Conservation (phyloP, 2,113 vertebrate genomes). For the Phainopepla nitens region DNA sequence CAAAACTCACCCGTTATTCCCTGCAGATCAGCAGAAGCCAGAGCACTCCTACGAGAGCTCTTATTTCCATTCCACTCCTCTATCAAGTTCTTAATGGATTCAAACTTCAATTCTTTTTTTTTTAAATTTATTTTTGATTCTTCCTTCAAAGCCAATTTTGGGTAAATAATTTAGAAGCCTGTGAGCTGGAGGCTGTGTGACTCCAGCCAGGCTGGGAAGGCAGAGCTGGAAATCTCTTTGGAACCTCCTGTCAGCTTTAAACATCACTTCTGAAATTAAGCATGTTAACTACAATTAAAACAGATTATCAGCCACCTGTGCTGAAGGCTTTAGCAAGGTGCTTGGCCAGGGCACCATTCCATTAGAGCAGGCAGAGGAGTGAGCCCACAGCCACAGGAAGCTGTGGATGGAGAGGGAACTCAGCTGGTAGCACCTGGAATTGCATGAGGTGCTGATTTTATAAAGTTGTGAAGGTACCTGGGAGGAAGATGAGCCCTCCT, state of each 20-base stretch:
- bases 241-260: neutral
- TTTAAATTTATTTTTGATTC: neutral
- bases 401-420: neutral
- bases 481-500: accelerated
- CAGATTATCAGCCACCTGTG: conserved; percentile 18
- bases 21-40: neutral
- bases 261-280: neutral
- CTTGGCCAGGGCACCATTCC: neutral
- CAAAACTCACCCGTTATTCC: neutral
- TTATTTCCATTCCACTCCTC: neutral
- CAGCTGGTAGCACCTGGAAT: neutral
- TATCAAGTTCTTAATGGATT: neutral
- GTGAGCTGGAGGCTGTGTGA: neutral
- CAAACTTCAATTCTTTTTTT: neutral
- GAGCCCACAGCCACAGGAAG: neutral
- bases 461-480: accelerated
- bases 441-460: neutral
- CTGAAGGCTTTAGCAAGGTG: neutral
- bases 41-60: neutral
- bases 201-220: neutral
- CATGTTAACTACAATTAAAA: neutral
- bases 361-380: accelerated
- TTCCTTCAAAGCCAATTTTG: neutral
- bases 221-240: neutral
- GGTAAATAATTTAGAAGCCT: neutral